Evolutionary conservation across 1,140 invertebrate species (phyloP).

Genomic region (Ylistrum balloti): DNA sequence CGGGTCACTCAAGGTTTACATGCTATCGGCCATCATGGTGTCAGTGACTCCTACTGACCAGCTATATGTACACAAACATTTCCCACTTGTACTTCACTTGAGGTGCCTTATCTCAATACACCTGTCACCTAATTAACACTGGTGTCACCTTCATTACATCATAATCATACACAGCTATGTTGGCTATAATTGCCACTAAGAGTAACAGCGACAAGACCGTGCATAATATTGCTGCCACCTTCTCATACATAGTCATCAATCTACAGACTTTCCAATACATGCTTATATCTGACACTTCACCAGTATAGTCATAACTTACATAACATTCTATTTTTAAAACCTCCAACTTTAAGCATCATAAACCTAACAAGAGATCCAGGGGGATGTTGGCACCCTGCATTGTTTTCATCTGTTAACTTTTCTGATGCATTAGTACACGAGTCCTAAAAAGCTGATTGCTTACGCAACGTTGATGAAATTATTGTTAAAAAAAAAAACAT

Average conservation of each 20-base stretch:
- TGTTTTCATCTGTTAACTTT: too few relatives aligned
- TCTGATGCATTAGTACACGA: too few relatives aligned
- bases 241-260: neutral
- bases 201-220: neutral
- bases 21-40: neutral
- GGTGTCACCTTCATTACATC: neutral
- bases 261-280: neutral
- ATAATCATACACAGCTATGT: slow-evolving; percentile 4
- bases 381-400: too few relatives aligned
- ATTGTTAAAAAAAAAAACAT: too few relatives aligned
- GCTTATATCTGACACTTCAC: neutral
- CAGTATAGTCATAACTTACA: slow-evolving; percentile 13
- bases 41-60: neutral
- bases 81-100: too few relatives aligned
- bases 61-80: too few relatives aligned
- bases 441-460: too few relatives aligned
- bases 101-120: neutral
- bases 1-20: neutral
- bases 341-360: too few relatives aligned
- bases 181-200: neutral
- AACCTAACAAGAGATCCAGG: too few relatives aligned
- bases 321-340: neutral
- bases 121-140: neutral
- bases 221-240: neutral
- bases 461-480: too few relatives aligned